Evolutionary conservation across 2,113 vertebrate species (phyloP).

Genomic region (Pelvicachromis taeniatus): DNA sequence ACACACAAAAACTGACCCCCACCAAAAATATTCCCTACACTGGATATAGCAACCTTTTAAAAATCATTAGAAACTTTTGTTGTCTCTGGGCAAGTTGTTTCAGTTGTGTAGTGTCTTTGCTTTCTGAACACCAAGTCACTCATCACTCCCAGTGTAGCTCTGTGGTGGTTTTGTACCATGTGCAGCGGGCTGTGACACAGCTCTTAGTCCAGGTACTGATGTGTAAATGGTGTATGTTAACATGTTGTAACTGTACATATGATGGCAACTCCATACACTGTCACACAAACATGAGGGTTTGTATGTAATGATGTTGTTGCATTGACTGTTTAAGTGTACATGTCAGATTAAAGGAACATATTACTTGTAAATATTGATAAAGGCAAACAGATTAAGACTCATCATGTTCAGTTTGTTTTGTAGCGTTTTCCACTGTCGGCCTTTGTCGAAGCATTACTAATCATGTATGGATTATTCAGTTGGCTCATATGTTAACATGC

Average conservation of each 20-base stretch:
- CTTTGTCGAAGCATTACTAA: conserved; percentile 53
- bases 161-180: conserved; percentile 17
- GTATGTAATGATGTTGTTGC: conserved; percentile 31
- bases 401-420: conserved; percentile 31
- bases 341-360: conserved; percentile 30
- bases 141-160: conserved; percentile 47
- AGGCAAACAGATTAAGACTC: conserved; percentile 11
- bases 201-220: conserved; percentile 51
- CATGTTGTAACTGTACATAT: conserved; percentile 55
- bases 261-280: conserved; percentile 45
- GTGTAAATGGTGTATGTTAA: conserved; percentile 59
- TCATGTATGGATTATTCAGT: conserved; percentile 28
- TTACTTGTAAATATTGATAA: conserved; percentile 49
- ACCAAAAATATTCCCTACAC: neutral
- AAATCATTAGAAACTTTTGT: neutral
- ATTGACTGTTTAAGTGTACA: conserved; percentile 37
- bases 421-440: conserved; percentile 67
- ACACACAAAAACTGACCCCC: too few species aligned
- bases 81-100: neutral
- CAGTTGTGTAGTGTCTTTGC: conserved; percentile 5
- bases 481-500: conserved; percentile 37
- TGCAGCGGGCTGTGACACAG: conserved; percentile 13
- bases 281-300: conserved; percentile 33
- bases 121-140: conserved; percentile 27
- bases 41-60: neutral